Conservation (phyloP, 2,888 invertebrate species). For the Zeuzera pyrina region DNA sequence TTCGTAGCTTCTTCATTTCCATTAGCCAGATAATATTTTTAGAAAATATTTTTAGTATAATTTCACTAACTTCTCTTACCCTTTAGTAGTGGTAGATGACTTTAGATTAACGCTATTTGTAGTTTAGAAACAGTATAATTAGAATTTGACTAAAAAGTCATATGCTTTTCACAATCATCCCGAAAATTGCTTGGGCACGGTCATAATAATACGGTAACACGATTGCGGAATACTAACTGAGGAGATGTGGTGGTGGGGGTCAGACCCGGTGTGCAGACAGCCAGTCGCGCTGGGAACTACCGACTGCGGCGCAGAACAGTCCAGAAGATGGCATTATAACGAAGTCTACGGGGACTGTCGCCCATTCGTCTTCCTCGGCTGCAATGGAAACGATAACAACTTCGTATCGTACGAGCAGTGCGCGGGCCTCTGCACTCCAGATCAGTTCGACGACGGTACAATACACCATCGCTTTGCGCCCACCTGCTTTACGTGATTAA, state of each 20-base stretch:
- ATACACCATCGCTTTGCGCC: constrained; percentile 6
- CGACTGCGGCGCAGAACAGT: constrained; percentile 23
- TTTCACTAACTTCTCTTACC: no score
- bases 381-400: constrained; percentile 90
- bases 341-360: constrained; percentile 79
- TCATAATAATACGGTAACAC: constrained; percentile 2
- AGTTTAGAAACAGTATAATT: no score
- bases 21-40: no score
- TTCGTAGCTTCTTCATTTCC: no score
- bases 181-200: constrained; percentile 8
- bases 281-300: constrained; percentile 29
- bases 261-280: constrained; percentile 48
- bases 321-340: constrained; percentile 83
- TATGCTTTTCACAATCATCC: no score
- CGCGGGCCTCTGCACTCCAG: constrained; percentile 40
- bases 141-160: no score
- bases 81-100: no score
- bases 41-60: no score
- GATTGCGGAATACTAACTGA: constrained; percentile 18
- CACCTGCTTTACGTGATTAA: constrained; percentile 1
- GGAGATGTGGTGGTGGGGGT: constrained; percentile 21
- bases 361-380: constrained; percentile 88
- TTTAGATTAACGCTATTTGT: no score
- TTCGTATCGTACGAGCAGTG: constrained; percentile 84
- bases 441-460: constrained; percentile 8